Evolutionary conservation across 2,888 invertebrate species (phyloP).

Genomic region (Monoplex corrugatus): DNA sequence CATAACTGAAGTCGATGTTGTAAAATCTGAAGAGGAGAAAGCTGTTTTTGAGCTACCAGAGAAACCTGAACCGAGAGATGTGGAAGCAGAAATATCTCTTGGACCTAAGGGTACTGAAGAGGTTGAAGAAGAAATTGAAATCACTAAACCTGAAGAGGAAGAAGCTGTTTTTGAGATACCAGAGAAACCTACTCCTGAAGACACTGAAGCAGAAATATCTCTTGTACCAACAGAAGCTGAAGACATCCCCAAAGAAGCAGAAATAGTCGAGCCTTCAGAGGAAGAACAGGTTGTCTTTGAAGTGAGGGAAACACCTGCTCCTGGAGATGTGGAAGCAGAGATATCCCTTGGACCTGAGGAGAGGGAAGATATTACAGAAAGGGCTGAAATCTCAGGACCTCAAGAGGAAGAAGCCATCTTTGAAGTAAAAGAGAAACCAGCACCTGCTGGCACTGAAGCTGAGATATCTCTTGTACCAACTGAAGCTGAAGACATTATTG

Average conservation of each 20-base stretch:
- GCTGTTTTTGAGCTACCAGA: slow-evolving; percentile 41
- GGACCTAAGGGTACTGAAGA: slow-evolving; percentile 75
- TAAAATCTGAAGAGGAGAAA: slow-evolving; percentile 24
- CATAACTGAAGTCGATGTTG: not conserved
- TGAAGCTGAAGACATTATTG: slow-evolving; percentile 83
- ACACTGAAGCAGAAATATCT: slow-evolving; percentile 48
- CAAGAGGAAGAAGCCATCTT: slow-evolving; percentile 82
- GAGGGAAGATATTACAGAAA: slow-evolving; percentile 84
- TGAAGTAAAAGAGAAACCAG: slow-evolving; percentile 39
- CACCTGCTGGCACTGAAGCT: slow-evolving; percentile 40
- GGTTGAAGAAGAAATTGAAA: slow-evolving; percentile 85
- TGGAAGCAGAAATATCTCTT: slow-evolving; percentile 53
- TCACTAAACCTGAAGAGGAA: slow-evolving; percentile 71
- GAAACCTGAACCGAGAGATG: slow-evolving; percentile 33
- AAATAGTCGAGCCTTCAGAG: slow-evolving; percentile 83
- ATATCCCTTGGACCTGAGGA: slow-evolving; percentile 47
- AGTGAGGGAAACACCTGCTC: slow-evolving; percentile 36
- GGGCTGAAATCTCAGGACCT: slow-evolving; percentile 83
- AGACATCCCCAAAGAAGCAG: slow-evolving; percentile 72
- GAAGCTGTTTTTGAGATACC: slow-evolving; percentile 47
- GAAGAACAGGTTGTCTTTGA: slow-evolving; percentile 81
- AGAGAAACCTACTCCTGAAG: slow-evolving; percentile 74
- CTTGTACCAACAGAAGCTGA: slow-evolving; percentile 41
- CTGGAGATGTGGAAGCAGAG: slow-evolving; percentile 48
- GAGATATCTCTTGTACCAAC: slow-evolving; percentile 50